Evolutionary conservation across 2,113 vertebrate species (phyloP).

Genomic region (Tachycineta bicolor): DNA sequence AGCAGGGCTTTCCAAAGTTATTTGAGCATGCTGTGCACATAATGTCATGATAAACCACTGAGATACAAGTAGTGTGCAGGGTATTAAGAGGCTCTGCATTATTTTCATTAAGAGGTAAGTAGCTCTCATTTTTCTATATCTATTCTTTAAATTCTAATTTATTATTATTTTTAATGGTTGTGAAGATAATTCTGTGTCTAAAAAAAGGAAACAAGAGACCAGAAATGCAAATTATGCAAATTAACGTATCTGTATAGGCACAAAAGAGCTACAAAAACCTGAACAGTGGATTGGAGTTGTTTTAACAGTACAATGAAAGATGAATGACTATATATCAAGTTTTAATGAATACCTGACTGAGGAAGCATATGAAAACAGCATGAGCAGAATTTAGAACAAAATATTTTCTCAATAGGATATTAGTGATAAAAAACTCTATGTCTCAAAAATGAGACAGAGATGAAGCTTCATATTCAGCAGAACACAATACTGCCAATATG

Average conservation of each 20-base stretch:
- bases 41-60: not conserved
- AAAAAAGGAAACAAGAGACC: not conserved
- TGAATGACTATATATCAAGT: not conserved
- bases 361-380: not conserved
- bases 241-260: not conserved
- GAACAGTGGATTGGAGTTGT: not conserved
- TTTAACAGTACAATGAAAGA: not conserved
- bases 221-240: not conserved
- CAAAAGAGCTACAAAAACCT: not conserved
- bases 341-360: constrained; percentile 7
- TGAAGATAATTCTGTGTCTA: not conserved
- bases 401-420: not conserved
- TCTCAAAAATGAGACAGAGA: not conserved
- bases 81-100: not conserved
- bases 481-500: not conserved
- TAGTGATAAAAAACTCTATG: constrained; percentile 12
- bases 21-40: not conserved
- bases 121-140: not conserved
- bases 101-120: not conserved
- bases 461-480: not conserved
- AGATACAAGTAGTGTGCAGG: not conserved
- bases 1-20: not conserved
- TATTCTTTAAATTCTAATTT: not conserved
- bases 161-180: not conserved
- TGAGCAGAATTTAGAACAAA: constrained; percentile 14